These are phyloP conservation scores for Latheticus oryzae DNA, from an alignment of 2,888 invertebrate genomes.

Conservation along the genomic window DNA sequence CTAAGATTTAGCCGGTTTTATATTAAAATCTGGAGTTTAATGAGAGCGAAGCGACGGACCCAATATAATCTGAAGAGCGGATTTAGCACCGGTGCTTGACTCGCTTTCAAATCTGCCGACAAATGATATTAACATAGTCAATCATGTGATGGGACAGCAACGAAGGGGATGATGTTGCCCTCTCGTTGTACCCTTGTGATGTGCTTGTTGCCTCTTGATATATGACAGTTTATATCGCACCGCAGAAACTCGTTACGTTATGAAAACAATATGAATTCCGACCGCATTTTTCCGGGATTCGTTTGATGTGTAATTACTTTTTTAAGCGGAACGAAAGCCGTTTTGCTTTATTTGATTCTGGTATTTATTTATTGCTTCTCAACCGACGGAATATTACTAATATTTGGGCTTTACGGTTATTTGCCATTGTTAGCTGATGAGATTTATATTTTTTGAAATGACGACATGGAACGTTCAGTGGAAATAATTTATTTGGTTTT, in stretches of 20 bases:
- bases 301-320: slow-evolving; percentile 67
- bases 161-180: slow-evolving; percentile 48
- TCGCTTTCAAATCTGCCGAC: slow-evolving; percentile 59
- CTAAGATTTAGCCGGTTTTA: slow-evolving; percentile 20
- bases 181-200: slow-evolving; percentile 51
- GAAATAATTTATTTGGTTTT: too few species aligned
- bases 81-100: slow-evolving; percentile 58
- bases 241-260: slow-evolving; percentile 62
- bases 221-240: slow-evolving; percentile 56
- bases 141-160: slow-evolving; percentile 59
- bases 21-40: slow-evolving; percentile 40
- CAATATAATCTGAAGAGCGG: slow-evolving; percentile 58
- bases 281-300: slow-evolving; percentile 65
- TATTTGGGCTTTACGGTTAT: slow-evolving; percentile 39
- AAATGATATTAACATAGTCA: slow-evolving; percentile 65
- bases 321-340: slow-evolving; percentile 56
- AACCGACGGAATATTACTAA: slow-evolving; percentile 45
- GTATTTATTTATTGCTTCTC: slow-evolving; percentile 61
- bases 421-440: slow-evolving; percentile 38
- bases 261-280: slow-evolving; percentile 67
- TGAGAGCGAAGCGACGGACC: slow-evolving; percentile 38
- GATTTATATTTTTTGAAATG: slow-evolving; percentile 39
- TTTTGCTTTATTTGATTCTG: slow-evolving; percentile 62
- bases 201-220: slow-evolving; percentile 61
- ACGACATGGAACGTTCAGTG: slow-evolving; percentile 6